These are phyloP conservation scores for Octomys mimax DNA, from an alignment of 2,797 vertebrate species.

Conservation along the genomic window DNA sequence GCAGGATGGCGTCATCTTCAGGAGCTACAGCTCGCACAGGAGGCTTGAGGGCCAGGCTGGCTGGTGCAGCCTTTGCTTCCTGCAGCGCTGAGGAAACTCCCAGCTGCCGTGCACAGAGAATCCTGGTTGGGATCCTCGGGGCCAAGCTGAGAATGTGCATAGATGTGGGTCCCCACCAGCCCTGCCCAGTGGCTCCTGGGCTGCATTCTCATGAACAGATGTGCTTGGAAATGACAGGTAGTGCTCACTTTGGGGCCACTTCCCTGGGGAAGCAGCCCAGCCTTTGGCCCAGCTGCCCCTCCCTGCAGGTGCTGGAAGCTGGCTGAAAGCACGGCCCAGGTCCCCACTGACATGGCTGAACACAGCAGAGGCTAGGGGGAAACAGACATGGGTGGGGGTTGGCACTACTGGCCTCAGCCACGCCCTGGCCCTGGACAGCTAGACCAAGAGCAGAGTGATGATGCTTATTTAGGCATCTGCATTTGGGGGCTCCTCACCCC, in stretches of 20 bases:
- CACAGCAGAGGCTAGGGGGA: not conserved
- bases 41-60: not conserved
- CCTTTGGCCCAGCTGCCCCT: not conserved
- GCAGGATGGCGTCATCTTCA: accelerated
- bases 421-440: not conserved
- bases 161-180: not conserved
- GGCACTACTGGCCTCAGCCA: too few relatives aligned
- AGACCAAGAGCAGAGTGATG: too few relatives aligned
- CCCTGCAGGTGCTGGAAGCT: not conserved
- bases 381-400: not conserved
- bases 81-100: not conserved
- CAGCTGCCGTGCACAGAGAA: not conserved
- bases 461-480: not conserved
- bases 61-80: accelerated
- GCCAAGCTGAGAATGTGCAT: not conserved
- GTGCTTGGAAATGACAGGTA: not conserved
- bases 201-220: not conserved
- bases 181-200: not conserved
- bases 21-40: accelerated
- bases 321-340: accelerated
- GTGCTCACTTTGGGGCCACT: not conserved
- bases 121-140: not conserved
- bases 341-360: not conserved
- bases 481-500: not conserved
- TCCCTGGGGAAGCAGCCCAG: not conserved